phyloP scores from a whole-genome alignment of 1,140 invertebrate genomes.

The Monomorium pharaonis region DNA sequence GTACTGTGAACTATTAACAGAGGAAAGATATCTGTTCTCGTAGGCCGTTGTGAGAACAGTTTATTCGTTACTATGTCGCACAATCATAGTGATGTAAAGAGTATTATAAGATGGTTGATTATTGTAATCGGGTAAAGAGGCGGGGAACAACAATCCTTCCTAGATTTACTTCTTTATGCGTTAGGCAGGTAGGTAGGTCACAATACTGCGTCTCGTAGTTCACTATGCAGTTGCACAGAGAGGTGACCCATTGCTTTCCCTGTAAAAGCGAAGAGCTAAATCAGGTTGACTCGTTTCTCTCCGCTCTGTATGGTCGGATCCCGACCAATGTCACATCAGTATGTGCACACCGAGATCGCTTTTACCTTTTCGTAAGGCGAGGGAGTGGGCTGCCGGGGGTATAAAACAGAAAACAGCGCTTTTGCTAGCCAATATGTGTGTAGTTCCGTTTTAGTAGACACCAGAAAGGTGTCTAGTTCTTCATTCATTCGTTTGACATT shows the following conservation, averaged over 20 bases:
- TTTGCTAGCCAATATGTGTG: constrained; percentile 65
- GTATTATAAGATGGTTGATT: neutral
- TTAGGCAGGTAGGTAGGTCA: constrained; percentile 59
- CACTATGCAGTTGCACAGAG: constrained; percentile 59
- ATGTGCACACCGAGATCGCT: constrained; percentile 75
- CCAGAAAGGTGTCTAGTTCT: constrained; percentile 10
- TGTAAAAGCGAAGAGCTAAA: constrained; percentile 78
- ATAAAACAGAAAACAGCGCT: constrained; percentile 80
- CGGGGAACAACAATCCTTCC: neutral
- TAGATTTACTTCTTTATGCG: constrained; percentile 8
- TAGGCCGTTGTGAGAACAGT: neutral
- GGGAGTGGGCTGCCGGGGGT: constrained; percentile 78
- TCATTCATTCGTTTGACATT: neutral
- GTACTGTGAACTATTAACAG: neutral
- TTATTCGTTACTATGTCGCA: neutral
- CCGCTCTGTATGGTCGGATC: constrained; percentile 76
- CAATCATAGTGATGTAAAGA: constrained; percentile 10
- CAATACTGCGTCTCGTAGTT: constrained; percentile 41
- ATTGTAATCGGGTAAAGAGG: constrained; percentile 24
- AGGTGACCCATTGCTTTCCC: constrained; percentile 74
- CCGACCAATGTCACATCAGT: constrained; percentile 79
- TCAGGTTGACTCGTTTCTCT: constrained; percentile 80
- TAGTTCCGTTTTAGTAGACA: constrained; percentile 58
- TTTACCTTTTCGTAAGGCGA: constrained; percentile 77
- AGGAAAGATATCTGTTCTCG: neutral